A percentile compares a stretch with the other conserved stretches of the same genome.
Evolutionary conservation across 2,888 invertebrate genomes (phyloP).

Genomic region (Oxystoma pomonae): DNA sequence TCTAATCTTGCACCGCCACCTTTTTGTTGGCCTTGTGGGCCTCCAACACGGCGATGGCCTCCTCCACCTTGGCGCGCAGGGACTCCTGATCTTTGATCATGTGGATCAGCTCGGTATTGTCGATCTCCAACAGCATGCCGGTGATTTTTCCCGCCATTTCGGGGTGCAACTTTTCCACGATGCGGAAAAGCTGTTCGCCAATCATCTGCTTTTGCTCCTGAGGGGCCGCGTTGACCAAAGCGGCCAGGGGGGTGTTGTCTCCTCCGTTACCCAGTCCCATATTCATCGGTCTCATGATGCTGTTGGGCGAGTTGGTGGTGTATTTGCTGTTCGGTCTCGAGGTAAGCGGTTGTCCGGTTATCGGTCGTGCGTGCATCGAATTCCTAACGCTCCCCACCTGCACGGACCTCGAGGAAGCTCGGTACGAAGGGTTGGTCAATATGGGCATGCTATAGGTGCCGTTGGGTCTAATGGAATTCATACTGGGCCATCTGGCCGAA

Average conservation of each 20-base stretch:
- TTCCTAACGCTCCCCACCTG: not conserved
- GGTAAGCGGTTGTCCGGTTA: constrained; percentile 53
- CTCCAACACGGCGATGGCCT: constrained; percentile 95
- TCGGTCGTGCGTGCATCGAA: constrained; percentile 25
- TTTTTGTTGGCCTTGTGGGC: constrained; percentile 75
- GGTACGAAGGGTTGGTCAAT: constrained; percentile 16
- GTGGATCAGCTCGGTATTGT: constrained; percentile 93
- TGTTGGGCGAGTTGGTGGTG: constrained; percentile 58
- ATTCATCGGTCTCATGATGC: constrained; percentile 35
- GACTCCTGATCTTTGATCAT: constrained; percentile 90
- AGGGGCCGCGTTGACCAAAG: constrained; percentile 70
- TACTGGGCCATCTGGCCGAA: constrained; percentile 71
- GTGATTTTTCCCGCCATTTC: constrained; percentile 96
- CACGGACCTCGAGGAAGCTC: not conserved
- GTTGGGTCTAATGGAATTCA: not conserved
- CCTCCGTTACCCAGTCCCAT: constrained; percentile 37
- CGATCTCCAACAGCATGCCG: constrained; percentile 97
- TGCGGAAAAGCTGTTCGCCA: constrained; percentile 46
- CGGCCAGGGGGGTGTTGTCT: constrained; percentile 67
- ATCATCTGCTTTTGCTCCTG: constrained; percentile 99
- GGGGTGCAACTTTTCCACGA: constrained; percentile 91
- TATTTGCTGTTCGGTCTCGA: constrained; percentile 74
- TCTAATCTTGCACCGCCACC: constrained; percentile 37
- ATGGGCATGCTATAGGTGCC: constrained; percentile 17
- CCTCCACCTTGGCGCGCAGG: constrained; percentile 90